A percentile compares a stretch with the other conserved stretches of the same genome.
phyloP scores from a whole-genome alignment of 2,797 vertebrate species.

The Pseudochaenichthys georgianus region DNA sequence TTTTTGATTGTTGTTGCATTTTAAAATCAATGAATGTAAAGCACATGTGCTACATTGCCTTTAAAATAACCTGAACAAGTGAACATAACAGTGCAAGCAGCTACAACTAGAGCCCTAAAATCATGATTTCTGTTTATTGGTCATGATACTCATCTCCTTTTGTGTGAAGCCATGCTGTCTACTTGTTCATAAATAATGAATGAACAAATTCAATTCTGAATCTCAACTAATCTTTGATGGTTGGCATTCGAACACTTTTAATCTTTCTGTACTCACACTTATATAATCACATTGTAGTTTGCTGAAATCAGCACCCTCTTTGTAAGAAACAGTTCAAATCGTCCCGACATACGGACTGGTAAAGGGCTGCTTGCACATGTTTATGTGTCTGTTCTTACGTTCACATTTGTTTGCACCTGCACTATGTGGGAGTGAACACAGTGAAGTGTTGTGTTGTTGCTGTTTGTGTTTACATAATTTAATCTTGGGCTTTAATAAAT shows the following conservation, averaged over 20 bases:
- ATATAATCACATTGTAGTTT: background rate
- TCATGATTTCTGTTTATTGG: background rate
- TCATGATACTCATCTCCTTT: conserved; percentile 3
- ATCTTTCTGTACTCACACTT: background rate
- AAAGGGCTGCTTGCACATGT: background rate
- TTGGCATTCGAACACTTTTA: conserved; percentile 1
- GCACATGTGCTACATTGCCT: background rate
- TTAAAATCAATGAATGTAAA: background rate
- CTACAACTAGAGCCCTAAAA: background rate
- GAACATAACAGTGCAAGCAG: background rate
- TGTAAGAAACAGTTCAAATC: background rate
- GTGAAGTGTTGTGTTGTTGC: conserved; percentile 29
- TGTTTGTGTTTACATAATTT: no score
- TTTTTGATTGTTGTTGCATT: background rate
- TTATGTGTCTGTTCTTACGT: background rate
- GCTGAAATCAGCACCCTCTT: conserved; percentile 5
- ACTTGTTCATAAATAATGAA: conserved; percentile 57
- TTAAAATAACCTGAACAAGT: background rate
- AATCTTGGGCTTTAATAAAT: no score
- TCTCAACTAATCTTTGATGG: conserved; percentile 38
- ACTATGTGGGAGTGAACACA: conserved; percentile 1
- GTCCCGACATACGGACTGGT: background rate
- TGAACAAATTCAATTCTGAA: conserved; percentile 35
- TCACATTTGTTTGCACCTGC: conserved; percentile 30
- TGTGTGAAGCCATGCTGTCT: conserved; percentile 40